These are phyloP conservation scores for Micronycteris hirsuta DNA, from an alignment of 2,113 vertebrate species.

Conservation along the genomic window DNA sequence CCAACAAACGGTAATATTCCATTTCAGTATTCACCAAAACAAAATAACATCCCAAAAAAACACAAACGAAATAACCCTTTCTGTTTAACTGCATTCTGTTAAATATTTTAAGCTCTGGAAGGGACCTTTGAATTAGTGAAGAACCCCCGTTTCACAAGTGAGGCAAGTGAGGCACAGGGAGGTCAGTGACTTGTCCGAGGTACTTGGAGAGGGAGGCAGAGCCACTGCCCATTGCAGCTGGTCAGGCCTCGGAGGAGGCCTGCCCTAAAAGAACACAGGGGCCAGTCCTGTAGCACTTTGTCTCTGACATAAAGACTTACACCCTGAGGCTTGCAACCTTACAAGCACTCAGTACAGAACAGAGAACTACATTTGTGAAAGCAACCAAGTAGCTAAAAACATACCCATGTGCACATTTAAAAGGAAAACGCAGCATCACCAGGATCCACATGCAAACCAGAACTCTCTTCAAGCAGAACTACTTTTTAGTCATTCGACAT, in stretches of 20 bases:
- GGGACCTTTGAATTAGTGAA: not conserved
- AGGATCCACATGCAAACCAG: not conserved
- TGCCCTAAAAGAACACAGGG: not conserved
- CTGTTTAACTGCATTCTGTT: not conserved
- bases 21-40: not conserved
- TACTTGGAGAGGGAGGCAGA: slow-evolving; percentile 26
- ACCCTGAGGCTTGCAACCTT: slow-evolving; percentile 20
- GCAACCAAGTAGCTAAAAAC: slow-evolving; percentile 17
- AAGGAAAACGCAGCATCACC: not conserved
- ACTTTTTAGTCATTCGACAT: not conserved
- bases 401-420: not conserved
- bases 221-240: not conserved
- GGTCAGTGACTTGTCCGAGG: slow-evolving; percentile 22
- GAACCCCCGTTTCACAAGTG: not conserved
- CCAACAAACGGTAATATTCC: not conserved
- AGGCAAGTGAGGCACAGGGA: slow-evolving; percentile 36
- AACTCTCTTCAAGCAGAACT: not conserved
- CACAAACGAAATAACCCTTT: not conserved
- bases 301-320: not conserved
- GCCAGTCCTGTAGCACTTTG: not conserved
- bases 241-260: not conserved
- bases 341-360: slow-evolving; percentile 40
- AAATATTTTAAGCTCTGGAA: not conserved
- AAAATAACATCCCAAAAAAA: not conserved
- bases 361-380: slow-evolving; percentile 47